Conservation (phyloP, 2,888 invertebrate species). For the Agonopterix arenella region DNA sequence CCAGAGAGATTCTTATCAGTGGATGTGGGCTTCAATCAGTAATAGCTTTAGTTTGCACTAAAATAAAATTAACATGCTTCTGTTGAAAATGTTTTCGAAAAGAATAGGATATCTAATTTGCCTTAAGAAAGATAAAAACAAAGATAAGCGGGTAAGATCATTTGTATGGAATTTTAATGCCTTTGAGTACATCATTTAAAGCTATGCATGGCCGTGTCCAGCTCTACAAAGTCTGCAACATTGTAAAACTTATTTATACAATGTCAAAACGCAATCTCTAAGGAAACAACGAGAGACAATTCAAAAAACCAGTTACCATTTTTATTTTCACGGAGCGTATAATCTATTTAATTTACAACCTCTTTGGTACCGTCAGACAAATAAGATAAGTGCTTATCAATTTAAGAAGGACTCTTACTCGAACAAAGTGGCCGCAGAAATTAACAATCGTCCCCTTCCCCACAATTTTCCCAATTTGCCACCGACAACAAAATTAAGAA, state of each 20-base stretch:
- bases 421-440: constrained; percentile 40
- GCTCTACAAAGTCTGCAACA: no score
- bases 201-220: no score
- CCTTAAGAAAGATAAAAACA: no score
- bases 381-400: constrained; percentile 45
- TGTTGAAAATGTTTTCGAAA: no score
- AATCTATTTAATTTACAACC: constrained; percentile 47
- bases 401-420: constrained; percentile 27
- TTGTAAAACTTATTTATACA: constrained; percentile 10
- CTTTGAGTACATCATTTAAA: no score
- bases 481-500: constrained; percentile 27
- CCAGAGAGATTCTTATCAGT: constrained; percentile 56
- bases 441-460: constrained; percentile 30
- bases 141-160: constrained; percentile 1
- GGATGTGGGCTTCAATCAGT: constrained; percentile 34
- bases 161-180: no score
- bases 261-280: constrained; percentile 23
- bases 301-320: constrained; percentile 29
- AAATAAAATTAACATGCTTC: no score
- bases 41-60: background rate
- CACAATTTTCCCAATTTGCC: constrained; percentile 60
- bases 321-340: constrained; percentile 27
- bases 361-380: constrained; percentile 28
- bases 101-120: no score
- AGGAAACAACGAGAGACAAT: constrained; percentile 19